Evolutionary conservation across 2,888 invertebrate species (phyloP), one percentile per base, ranked within the genome.

Genomic region (Pecten maximus): DNA sequence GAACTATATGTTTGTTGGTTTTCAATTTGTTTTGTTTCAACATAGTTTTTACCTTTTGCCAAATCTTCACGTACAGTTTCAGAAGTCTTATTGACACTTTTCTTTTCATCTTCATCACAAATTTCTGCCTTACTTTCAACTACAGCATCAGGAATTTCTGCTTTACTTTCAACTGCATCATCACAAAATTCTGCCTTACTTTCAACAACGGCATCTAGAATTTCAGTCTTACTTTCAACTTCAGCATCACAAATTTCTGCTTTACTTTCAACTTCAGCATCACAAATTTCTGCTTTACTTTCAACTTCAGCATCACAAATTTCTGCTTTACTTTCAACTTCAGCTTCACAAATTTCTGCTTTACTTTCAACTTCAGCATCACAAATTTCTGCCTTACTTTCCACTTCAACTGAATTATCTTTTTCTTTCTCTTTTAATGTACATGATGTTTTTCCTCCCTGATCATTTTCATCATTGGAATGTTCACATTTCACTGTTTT

Each of bases 41-140:
- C 35, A 74, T 23, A 40, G 12, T 40, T 87, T 87, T 35, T 44
- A 15, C 12, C 40, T 40, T 87, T 44, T 87, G n/a, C 10, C 40
- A 19, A 28, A 35, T 87, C 40, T 87, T 44, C 87, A 40, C 74
- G 0, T 74, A 35, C 74, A 74, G 35, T 8, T 35, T 35, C 35
- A 74, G 74, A 74, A 35, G 28, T 35, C 35, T 35, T 44, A 6
- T 44, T 12, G 12, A 44, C 44, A 44, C 86, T 23, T 54, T 88
- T 60, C 19, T 44, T 74, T 60, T 89, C 54, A 23, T 12, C 39
- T 88, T 90, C 87, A 88, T 89, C 8, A 87, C 19, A 88, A 50
- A 44, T 44, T 12, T 44, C 12, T 44, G 6, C 44, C 6, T 6
- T 44, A 44, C 12, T 44, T n/a, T 44, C 44, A 6, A 0, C n/a